These are phyloP conservation scores for Lichenostomus cassidix DNA, from an alignment of 2,113 vertebrate genomes.

Conservation along the genomic window DNA sequence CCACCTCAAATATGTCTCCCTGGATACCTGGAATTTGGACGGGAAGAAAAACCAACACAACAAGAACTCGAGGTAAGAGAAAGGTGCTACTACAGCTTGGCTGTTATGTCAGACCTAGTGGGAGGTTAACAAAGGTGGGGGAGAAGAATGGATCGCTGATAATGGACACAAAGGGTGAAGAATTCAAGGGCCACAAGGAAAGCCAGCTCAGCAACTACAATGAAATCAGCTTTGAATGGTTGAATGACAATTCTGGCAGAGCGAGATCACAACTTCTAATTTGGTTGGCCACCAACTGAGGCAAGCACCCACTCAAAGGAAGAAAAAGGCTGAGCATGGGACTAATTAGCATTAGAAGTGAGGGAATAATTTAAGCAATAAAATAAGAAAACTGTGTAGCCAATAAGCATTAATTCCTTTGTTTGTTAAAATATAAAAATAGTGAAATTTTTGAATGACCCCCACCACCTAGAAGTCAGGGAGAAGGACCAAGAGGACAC, in stretches of 20 bases:
- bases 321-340: not conserved
- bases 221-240: not conserved
- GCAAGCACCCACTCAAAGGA: not conserved
- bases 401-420: not conserved
- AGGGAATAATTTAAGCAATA: not conserved
- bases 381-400: not conserved
- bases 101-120: not conserved
- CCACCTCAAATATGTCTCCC: not conserved
- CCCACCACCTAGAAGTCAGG: not conserved
- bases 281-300: not conserved
- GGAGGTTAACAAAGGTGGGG: not conserved
- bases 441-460: not conserved
- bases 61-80: not conserved
- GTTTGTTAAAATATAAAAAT: not conserved
- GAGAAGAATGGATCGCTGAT: not conserved
- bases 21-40: not conserved
- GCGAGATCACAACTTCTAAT: not conserved
- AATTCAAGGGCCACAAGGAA: not conserved
- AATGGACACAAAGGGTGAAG: not conserved
- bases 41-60: not conserved
- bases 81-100: not conserved
- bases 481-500: not conserved
- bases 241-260: rapidly evolving
- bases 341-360: not conserved
- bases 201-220: not conserved